Percentiles rank a stretch among this genome's conserved stretches.
These are phyloP conservation scores for Hiodon alosoides DNA, from an alignment of 2,113 vertebrate species.

Conservation along the genomic window DNA sequence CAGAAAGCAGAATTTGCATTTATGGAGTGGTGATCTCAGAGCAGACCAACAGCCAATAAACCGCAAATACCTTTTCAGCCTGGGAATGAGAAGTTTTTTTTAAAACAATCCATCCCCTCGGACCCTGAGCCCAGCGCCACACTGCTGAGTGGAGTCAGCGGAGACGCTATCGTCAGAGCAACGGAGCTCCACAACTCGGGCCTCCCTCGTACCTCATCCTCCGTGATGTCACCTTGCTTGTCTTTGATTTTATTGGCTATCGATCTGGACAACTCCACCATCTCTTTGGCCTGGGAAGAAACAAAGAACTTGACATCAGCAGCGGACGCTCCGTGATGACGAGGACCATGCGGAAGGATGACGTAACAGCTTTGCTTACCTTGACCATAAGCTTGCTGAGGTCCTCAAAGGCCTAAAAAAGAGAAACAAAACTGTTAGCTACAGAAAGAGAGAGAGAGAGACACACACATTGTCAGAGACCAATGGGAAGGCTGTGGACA, in stretches of 20 bases:
- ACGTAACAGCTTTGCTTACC: slow-evolving; percentile 60
- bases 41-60: too few relatives aligned
- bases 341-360: neutral
- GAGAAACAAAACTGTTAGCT: slow-evolving; percentile 22
- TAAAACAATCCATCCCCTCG: neutral
- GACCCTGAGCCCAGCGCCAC: too few relatives aligned
- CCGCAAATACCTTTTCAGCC: too few relatives aligned
- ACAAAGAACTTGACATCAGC: slow-evolving; percentile 10
- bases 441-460: neutral
- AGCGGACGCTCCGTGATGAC: neutral
- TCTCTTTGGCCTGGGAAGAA: slow-evolving; percentile 86
- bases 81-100: too few relatives aligned
- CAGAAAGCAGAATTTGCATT: too few relatives aligned
- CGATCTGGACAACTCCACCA: slow-evolving; percentile 94
- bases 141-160: too few relatives aligned
- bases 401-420: slow-evolving; percentile 89
- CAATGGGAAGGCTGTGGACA: neutral
- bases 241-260: slow-evolving; percentile 98
- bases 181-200: neutral
- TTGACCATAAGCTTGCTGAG: slow-evolving; percentile 97
- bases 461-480: neutral
- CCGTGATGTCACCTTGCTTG: slow-evolving; percentile 94
- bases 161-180: neutral
- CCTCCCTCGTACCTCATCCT: slow-evolving; percentile 80
- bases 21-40: too few relatives aligned